These are phyloP conservation scores for Xiphophorus birchmanni DNA, from an alignment of 2,797 vertebrate species.

Conservation along the genomic window DNA sequence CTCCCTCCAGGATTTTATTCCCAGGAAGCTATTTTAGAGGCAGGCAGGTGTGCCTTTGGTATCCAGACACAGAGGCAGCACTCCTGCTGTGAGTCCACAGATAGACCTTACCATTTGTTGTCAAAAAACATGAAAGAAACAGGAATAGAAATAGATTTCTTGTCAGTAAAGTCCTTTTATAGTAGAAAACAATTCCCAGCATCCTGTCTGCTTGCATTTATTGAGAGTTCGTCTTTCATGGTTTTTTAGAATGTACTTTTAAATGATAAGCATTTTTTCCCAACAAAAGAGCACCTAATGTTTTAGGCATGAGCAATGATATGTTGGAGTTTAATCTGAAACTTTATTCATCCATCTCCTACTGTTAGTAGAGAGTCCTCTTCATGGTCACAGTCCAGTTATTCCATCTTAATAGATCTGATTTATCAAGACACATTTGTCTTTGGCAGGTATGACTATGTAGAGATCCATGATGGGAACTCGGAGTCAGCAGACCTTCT, in stretches of 20 bases:
- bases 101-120: slow-evolving; percentile 47
- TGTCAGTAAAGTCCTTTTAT: slow-evolving; percentile 11
- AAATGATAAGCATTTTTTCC: neutral
- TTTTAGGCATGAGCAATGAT: neutral
- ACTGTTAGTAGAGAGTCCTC: too few relatives aligned
- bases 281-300: neutral
- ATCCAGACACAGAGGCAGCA: slow-evolving; percentile 70
- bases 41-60: slow-evolving; percentile 65
- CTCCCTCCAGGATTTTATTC: slow-evolving; percentile 41
- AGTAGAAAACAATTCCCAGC: neutral
- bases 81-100: slow-evolving; percentile 57
- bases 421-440: neutral
- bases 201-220: neutral
- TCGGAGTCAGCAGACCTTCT: slow-evolving; percentile 89
- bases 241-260: neutral
- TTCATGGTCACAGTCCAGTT: neutral
- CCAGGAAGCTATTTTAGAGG: slow-evolving; percentile 59
- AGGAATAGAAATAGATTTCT: slow-evolving; percentile 48
- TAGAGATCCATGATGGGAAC: slow-evolving; percentile 95
- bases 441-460: slow-evolving; percentile 90
- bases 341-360: neutral
- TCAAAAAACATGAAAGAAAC: slow-evolving; percentile 63
- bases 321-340: neutral
- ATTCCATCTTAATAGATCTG: neutral
- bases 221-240: neutral